Conservation (phyloP, 1,140 invertebrate genomes). For the Hermetia illucens region DNA sequence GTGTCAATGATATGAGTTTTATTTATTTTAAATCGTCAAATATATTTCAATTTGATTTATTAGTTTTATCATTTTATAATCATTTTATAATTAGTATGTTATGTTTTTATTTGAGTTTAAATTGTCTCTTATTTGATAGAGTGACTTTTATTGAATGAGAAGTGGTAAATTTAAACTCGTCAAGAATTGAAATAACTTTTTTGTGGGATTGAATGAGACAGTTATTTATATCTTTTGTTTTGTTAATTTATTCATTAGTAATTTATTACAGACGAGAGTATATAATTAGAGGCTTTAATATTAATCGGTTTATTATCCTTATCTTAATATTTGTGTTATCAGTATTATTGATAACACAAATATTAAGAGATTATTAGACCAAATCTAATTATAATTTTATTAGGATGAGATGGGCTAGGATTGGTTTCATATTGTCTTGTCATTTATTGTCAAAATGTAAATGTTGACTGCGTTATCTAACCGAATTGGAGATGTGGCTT, state of each 20-base stretch:
- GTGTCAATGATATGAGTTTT: too few species aligned
- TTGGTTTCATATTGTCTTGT: constrained; percentile 50
- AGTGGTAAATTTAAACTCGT: too few species aligned
- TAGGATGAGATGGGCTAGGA: constrained; percentile 46
- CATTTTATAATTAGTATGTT: constrained; percentile 15
- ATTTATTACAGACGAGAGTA: constrained; percentile 40
- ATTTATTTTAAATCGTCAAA: too few species aligned
- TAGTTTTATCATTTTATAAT: too few species aligned
- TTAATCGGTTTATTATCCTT: too few species aligned
- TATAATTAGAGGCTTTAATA: constrained; percentile 34
- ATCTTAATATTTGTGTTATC: too few species aligned
- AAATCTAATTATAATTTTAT: constrained; percentile 28
- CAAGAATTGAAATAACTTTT: too few species aligned
- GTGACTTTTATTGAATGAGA: constrained; percentile 30
- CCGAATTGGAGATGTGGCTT: too few species aligned
- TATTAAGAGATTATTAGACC: too few species aligned
- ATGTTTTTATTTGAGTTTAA: constrained; percentile 25
- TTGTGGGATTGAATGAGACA: constrained; percentile 38
- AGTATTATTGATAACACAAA: too few species aligned
- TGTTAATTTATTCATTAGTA: constrained; percentile 42
- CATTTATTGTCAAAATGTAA: constrained; percentile 54
- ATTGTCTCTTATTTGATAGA: constrained; percentile 26
- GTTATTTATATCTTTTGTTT: constrained; percentile 37
- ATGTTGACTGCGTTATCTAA: too few species aligned
- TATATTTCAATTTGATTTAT: too few species aligned